A percentile compares a stretch with the other conserved stretches of the same genome.
These are phyloP conservation scores for Hippocampus zosterae DNA, from an alignment of 2,113 vertebrate genomes.

Conservation along the genomic window DNA sequence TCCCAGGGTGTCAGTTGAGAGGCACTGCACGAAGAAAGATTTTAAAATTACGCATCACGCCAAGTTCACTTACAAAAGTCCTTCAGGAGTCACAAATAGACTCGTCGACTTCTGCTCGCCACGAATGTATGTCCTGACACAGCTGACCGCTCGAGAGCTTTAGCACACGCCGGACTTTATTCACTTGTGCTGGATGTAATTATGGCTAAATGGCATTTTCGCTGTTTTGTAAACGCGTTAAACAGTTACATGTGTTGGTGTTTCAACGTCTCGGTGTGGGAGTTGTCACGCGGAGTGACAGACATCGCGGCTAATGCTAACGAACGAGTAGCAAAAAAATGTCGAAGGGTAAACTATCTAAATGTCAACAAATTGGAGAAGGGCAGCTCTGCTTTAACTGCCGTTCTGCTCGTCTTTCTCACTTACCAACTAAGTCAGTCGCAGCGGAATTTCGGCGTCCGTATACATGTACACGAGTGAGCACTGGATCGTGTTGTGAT, in stretches of 20 bases:
- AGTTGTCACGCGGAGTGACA: background rate
- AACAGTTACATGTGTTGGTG: background rate
- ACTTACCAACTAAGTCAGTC: background rate
- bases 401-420: background rate
- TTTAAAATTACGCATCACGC: background rate
- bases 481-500: background rate
- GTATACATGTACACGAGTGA: background rate
- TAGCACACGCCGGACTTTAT: background rate
- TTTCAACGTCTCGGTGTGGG: background rate
- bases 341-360: background rate
- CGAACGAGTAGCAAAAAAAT: background rate
- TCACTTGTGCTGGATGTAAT: background rate
- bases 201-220: background rate
- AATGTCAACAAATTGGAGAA: background rate
- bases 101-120: slow-evolving; percentile 3
- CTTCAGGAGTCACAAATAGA: slow-evolving; percentile 23
- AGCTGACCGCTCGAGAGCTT: slow-evolving; percentile 6
- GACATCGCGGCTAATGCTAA: slow-evolving; percentile 1
- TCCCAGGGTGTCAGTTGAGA: background rate
- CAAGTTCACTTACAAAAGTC: slow-evolving; percentile 13
- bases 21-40: background rate
- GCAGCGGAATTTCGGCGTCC: background rate
- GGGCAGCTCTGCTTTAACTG: background rate
- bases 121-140: background rate
- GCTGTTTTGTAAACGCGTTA: background rate